Conservation (phyloP, 2,797 vertebrate species). For the Sebastiscus albofasciatus region DNA sequence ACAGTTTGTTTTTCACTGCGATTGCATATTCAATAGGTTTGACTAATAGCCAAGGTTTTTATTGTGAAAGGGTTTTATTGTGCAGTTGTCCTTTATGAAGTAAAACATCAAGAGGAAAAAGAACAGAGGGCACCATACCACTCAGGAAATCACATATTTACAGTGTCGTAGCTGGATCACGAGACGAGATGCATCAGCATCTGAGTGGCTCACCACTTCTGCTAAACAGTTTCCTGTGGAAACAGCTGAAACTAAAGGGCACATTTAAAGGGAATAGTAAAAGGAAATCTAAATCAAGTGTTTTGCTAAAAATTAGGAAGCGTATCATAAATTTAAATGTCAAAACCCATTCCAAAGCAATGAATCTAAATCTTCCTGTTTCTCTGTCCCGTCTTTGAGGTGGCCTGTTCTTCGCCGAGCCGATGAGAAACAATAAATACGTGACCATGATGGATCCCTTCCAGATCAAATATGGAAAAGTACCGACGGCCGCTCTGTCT, state of each 20-base stretch:
- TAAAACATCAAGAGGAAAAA: not conserved
- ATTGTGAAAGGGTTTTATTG: not conserved
- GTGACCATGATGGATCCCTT: conserved; percentile 81
- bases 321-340: not conserved
- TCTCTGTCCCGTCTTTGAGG: conserved; percentile 17
- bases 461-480: conserved; percentile 78
- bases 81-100: not conserved
- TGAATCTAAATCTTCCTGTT: not conserved
- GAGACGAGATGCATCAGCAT: not conserved
- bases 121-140: not conserved
- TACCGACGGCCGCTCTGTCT: conserved; percentile 63
- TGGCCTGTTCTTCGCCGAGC: conserved; percentile 72
- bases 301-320: not conserved
- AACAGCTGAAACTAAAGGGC: not conserved
- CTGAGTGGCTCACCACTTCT: not conserved
- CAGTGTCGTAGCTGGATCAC: not conserved
- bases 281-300: not conserved
- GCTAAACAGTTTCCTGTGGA: not conserved
- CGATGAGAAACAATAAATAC: conserved; percentile 72
- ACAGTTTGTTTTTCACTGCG: not conserved
- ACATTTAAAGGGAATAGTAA: no score
- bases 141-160: not conserved
- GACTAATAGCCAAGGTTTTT: not conserved
- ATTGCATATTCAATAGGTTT: not conserved
- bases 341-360: not conserved